Evolutionary conservation across 2,113 vertebrate genomes (phyloP), one percentile per base, ranked within the genome.

Genomic region (Kryptolebias marmoratus): DNA sequence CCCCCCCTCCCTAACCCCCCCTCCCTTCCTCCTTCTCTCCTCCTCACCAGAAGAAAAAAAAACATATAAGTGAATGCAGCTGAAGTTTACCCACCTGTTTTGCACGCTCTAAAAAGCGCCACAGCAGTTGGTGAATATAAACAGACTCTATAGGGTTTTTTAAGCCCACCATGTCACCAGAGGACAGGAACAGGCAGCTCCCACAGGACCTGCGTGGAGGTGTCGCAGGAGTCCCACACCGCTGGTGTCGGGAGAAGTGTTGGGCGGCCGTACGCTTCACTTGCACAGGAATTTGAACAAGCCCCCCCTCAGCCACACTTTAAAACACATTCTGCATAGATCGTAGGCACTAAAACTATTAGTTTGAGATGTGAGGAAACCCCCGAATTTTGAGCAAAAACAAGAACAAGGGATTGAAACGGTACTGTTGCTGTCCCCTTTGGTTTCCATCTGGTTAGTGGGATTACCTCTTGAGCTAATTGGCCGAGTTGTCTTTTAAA

Each of bases 81-180:
- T 93, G 91, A 94, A 92, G 93, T 93, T 90, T 94, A 93, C 94
- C 95, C 95, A 96, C 95, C 95, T 96, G 96, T 95, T 96, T 91
- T 93, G 91, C 92, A 88, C 91, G 77, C 87, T 90, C 84, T 88
- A 88, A 80, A 22, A 91, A 87, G 90, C 85, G 74, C 88, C 86
- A 75, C 84, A 89, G 88, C 91, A 91, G 91, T 92, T 92, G 86
- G 88, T 86, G 88, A 92, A 91, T 87, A 89, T 88, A 91, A 91
- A 91, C 82, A 87, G 64, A 87, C 84, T 78, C 81, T 88, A 88
- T 80, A 88, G 85, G 83, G 69, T 68, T 83, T 75, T 89, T 91
- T 75, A 72, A 88, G 89, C 90, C 88, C 89, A 91, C 87, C 87
- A 58, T 87, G 87, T 85, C 85, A 77, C 84, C 27, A 18, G 77